Evolutionary conservation across 2,113 vertebrate genomes (phyloP).

Genomic region (Glaucomys volans): DNA sequence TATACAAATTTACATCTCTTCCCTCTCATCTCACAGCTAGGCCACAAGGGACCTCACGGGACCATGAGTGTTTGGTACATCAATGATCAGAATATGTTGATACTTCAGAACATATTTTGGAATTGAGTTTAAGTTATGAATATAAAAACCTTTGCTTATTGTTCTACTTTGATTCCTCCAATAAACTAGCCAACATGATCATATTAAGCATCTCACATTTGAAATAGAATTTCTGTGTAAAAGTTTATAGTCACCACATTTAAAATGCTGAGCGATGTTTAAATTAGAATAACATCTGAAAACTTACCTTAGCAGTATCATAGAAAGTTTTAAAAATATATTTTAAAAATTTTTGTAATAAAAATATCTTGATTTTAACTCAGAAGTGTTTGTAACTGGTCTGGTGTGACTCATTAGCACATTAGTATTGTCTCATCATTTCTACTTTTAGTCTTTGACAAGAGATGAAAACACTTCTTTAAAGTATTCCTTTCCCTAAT

Average conservation of each 20-base stretch:
- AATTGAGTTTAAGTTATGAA: not conserved
- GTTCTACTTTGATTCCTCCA: not conserved
- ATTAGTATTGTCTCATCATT: not conserved
- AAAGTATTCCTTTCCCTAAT: not conserved
- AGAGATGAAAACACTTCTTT: not conserved
- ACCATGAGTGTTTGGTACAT: not conserved
- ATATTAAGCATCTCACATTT: not conserved
- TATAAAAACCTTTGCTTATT: not conserved
- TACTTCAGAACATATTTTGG: not conserved
- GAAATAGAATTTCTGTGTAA: not conserved
- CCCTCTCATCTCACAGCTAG: not conserved
- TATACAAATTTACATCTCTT: not conserved
- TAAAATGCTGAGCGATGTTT: not conserved
- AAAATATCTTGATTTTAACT: constrained; percentile 6
- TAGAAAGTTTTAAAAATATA: not conserved
- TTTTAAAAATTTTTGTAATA: not conserved
- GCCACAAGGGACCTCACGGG: not conserved
- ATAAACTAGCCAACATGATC: not conserved
- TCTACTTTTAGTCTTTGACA: not conserved
- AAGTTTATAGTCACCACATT: not conserved
- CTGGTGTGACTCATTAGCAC: not conserved
- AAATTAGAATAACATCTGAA: not conserved
- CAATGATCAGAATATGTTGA: not conserved
- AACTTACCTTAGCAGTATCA: not conserved
- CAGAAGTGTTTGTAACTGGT: not conserved